Evolutionary conservation across 1,140 invertebrate species (phyloP), one percentile per base, ranked within the genome.

Genomic region (Hycleus phaleratus): DNA sequence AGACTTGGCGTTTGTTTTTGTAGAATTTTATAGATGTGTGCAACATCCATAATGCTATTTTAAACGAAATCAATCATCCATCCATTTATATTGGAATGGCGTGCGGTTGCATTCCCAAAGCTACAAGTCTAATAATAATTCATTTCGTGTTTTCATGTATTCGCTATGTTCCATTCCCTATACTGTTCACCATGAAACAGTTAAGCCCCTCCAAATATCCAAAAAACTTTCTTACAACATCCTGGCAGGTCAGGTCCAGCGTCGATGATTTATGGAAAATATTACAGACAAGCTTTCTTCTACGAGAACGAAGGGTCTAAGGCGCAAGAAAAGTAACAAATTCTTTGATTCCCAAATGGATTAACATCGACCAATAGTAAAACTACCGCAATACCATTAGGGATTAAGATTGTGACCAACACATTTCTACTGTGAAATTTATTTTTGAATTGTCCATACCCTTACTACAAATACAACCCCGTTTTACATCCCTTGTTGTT

Each of bases 181-280:
- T 32, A 32, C 32, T 32, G 32, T 32, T 32, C 32, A 55, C 53
- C 46, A 48, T n/a, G 56, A 49, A 52, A 57, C 43, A 59, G 46
- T 53, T 59, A 62, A 63, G 59, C 58, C 47, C 49, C 47, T 46
- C 54, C 50, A 52, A 61, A 63, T 58, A 56, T 64, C 64, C 32
- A 7, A 32, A 7, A 32, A 32, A 32, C 32, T 32, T 32, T 32
- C 63, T 62, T 65, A 60, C 52, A 32, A 60, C 39, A 50, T 59
- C 48, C 49, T 62, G 64, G 62, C 67, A 63, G 63, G 67, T 68
- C 67, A 66, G 65, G 63, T 68, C 63, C 67, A 58, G 62, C 60
- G 39, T 55, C 62, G 62, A 69, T 70, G 68, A 70, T 70, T 70
- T 70, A 70, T 70, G 67, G 63, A 62, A 67, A 67, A 65, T 67